These are phyloP conservation scores for Apodemus sylvaticus DNA, from an alignment of 2,113 vertebrate genomes.

Conservation along the genomic window DNA sequence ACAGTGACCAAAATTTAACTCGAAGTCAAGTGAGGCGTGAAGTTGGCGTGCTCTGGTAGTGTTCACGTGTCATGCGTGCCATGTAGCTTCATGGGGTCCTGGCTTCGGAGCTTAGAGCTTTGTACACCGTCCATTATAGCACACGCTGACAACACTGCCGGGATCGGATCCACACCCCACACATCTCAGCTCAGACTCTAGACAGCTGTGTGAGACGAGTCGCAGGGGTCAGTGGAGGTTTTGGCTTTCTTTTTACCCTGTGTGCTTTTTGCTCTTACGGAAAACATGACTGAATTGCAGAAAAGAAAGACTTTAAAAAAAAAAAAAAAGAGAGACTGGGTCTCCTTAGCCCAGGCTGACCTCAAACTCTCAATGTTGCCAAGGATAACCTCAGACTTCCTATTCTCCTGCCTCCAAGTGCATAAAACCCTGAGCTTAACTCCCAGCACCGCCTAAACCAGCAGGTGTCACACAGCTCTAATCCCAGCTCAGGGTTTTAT, in stretches of 20 bases:
- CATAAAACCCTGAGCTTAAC: too few species aligned
- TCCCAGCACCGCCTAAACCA: too few species aligned
- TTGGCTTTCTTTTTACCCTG: background rate
- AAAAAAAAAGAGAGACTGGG: too few species aligned
- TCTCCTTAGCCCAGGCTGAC: background rate
- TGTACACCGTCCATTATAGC: background rate
- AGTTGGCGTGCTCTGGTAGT: too few species aligned
- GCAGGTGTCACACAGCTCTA: too few species aligned
- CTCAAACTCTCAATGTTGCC: background rate
- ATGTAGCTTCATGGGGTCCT: background rate
- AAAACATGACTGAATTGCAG: background rate
- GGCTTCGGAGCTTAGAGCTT: background rate
- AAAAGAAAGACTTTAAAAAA: background rate
- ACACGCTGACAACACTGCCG: background rate
- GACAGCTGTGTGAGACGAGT: background rate
- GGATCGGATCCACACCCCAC: too few species aligned
- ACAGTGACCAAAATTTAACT: background rate
- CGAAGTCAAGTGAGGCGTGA: background rate
- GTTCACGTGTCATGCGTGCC: fast-evolving
- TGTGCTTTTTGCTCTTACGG: background rate
- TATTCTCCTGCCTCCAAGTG: background rate
- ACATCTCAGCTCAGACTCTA: background rate
- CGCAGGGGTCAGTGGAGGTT: background rate
- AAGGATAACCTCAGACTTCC: background rate
- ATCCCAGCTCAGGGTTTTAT: background rate